Evolutionary conservation across 2,113 vertebrate genomes (phyloP), one percentile per base, ranked within the genome.

Genomic region (Eubucco bourcierii): DNA sequence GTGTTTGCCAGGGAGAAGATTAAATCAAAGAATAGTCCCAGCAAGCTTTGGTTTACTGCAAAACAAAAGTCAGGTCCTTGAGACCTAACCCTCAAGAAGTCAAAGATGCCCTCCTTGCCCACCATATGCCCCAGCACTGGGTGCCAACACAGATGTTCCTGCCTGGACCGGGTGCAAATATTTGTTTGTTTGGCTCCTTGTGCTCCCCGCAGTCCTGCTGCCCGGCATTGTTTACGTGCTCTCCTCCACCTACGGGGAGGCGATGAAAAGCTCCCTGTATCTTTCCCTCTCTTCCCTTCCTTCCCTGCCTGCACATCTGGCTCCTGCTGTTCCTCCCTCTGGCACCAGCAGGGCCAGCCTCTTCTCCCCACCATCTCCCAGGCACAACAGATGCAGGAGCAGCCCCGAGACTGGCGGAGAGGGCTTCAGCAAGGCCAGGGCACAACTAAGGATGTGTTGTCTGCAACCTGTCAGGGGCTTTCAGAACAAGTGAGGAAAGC

Each of bases 171-270:
- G 90, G 68, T 61, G 82, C 74, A 95, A 96, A 96, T n/a, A 81
- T 79, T 96, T 90, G 8, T 94, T 97, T 97, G 90, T 87, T 93
- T 73, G 95, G 84, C 88, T 92, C 91, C 74, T 66, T 74, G 72
- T 93, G 92, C 85, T 96, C 97, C 96, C 96, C 96, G 80, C 97
- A 95, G 87, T 94, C 83, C 87, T 59, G 88, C 94, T 31, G 28
- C 86, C 93, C 94, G 58, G 92, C 95, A 97, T 97, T 97, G 97
- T 98, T 98, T 90, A 95, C 97, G 52, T 97, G 97, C 97, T 97
- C 93, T 91, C 91, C 33, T 81, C 97, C 97, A 97, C 98, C 97
- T 97, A 98, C 97, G 95, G 95, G 61, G 93, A 97, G 63, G 88
- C 61, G 91, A 98, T 94, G 78, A 96, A 95, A 97, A 97, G 95